These are phyloP conservation scores for Misgurnus mizolepis DNA, from an alignment of 2,113 vertebrate species.

Conservation along the genomic window DNA sequence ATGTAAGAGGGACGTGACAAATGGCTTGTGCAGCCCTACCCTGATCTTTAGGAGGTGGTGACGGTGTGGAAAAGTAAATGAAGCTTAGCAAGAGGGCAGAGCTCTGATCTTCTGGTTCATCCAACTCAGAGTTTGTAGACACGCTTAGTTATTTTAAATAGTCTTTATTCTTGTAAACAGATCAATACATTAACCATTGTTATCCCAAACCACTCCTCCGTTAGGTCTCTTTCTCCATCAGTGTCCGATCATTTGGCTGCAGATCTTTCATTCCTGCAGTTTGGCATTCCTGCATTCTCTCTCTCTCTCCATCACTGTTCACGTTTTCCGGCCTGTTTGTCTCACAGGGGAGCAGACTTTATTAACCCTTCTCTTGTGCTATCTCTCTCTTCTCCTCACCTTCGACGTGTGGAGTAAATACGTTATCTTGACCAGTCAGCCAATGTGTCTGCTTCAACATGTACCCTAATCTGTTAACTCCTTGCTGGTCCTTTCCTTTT, in stretches of 20 bases:
- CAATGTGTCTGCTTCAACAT: constrained; percentile 64
- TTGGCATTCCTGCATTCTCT: constrained; percentile 29
- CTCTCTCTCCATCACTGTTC: constrained; percentile 54
- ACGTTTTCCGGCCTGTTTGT: constrained; percentile 55
- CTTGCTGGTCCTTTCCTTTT: not conserved
- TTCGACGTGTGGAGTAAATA: constrained; percentile 46
- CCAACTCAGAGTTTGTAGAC: constrained; percentile 12
- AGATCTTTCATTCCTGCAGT: constrained; percentile 32
- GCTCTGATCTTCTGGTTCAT: constrained; percentile 5
- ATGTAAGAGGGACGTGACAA: too few species aligned
- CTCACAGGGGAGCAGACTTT: constrained; percentile 48
- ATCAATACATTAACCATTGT: constrained; percentile 73
- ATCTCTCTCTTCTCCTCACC: constrained; percentile 35
- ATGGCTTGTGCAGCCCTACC: not conserved
- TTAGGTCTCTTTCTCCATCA: constrained; percentile 62
- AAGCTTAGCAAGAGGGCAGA: constrained; percentile 20
- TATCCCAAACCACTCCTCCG: constrained; percentile 56
- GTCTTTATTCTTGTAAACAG: constrained; percentile 55
- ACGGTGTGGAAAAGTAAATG: constrained; percentile 17
- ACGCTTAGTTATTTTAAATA: constrained; percentile 18
- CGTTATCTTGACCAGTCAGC: constrained; percentile 60
- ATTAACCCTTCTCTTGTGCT: constrained; percentile 43
- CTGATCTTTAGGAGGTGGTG: constrained; percentile 12
- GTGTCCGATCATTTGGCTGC: constrained; percentile 53
- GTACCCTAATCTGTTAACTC: constrained; percentile 60